Conservation (phyloP, 2,797 vertebrate species). For the Manis crassicaudata region DNA sequence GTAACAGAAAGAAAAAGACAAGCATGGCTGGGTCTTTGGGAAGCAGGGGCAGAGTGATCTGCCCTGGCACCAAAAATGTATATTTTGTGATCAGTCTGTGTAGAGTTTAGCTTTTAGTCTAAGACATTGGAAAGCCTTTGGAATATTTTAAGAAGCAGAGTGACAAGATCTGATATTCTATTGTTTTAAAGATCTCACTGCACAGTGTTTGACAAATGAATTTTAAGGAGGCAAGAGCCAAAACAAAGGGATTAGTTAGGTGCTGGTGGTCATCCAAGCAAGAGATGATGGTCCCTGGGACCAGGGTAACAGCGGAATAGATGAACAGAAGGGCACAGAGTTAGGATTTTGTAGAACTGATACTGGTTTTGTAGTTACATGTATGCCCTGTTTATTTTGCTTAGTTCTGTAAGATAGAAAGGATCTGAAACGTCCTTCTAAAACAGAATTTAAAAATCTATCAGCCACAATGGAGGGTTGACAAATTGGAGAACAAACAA, state of each 20-base stretch:
- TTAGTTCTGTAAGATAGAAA: slow-evolving; percentile 15
- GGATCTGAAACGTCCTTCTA: background rate
- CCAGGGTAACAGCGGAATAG: background rate
- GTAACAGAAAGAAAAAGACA: background rate
- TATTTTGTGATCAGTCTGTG: background rate
- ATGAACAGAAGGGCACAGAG: background rate
- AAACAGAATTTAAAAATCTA: background rate
- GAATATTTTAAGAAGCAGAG: background rate
- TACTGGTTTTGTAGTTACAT: background rate
- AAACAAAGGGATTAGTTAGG: background rate
- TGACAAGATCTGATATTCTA: background rate
- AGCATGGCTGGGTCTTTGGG: background rate
- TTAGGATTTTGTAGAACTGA: background rate
- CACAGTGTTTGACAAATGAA: background rate
- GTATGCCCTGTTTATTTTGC: background rate
- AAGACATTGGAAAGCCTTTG: background rate
- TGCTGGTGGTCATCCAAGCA: background rate
- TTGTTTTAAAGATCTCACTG: background rate
- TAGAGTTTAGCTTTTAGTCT: background rate
- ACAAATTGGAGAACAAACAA: background rate
- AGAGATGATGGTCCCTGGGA: background rate
- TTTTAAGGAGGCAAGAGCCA: background rate
- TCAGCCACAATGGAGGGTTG: background rate
- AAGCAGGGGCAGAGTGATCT: background rate
- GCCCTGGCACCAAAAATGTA: background rate